A percentile compares a stretch with the other conserved stretches of the same genome.
phyloP scores from a whole-genome alignment of 2,888 invertebrate genomes.

The Hecatera dysodea region DNA sequence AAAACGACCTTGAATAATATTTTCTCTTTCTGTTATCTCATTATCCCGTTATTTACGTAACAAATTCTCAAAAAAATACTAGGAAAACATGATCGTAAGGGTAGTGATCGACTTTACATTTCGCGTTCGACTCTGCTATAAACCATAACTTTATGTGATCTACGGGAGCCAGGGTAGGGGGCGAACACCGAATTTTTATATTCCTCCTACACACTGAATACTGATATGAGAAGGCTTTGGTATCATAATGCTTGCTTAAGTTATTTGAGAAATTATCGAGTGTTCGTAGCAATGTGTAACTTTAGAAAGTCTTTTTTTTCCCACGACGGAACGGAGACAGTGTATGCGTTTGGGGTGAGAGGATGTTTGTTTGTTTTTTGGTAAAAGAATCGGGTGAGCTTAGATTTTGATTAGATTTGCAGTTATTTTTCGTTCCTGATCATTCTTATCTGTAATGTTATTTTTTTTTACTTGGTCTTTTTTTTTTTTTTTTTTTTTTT shows the following conservation, averaged over 20 bases:
- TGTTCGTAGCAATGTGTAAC: conserved; percentile 22
- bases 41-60: conserved; percentile 25
- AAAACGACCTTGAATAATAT: not conserved
- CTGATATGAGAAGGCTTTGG: conserved; percentile 64
- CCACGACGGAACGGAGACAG: too few relatives aligned
- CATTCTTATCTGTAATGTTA: too few relatives aligned
- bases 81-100: conserved; percentile 57
- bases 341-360: too few relatives aligned
- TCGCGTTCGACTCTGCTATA: conserved; percentile 76
- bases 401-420: not conserved
- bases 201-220: conserved; percentile 74
- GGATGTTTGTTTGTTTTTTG: conserved; percentile 8
- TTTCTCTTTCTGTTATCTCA: conserved; percentile 15
- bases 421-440: not conserved
- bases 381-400: not conserved
- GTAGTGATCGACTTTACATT: conserved; percentile 76
- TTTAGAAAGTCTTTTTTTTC: too few relatives aligned
- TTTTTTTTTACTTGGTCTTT: too few relatives aligned
- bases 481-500: too few relatives aligned
- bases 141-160: conserved; percentile 85
- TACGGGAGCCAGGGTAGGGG: conserved; percentile 73
- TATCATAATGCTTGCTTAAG: conserved; percentile 45
- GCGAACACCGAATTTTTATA: conserved; percentile 80
- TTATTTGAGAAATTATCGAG: conserved; percentile 52
- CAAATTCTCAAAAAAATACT: conserved; percentile 34